Percentiles rank a stretch among this genome's conserved stretches.
Conservation (phyloP, 2,888 invertebrate species). For the Orthosia cruda region DNA sequence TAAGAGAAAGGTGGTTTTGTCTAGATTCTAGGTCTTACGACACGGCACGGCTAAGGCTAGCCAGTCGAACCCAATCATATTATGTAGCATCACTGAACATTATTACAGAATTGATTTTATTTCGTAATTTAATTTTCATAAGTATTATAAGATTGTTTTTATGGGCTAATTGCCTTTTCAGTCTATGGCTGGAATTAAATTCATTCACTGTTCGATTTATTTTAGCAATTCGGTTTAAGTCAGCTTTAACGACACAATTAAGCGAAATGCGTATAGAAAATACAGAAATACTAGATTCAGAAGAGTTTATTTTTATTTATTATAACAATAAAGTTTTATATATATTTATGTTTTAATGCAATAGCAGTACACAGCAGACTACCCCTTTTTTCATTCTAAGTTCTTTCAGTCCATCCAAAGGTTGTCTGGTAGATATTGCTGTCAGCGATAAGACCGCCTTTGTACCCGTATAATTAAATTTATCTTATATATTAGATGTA, state of each 20-base stretch:
- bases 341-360: too few relatives aligned
- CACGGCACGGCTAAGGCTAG: conserved; percentile 63
- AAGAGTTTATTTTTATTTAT: too few relatives aligned
- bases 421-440: too few relatives aligned
- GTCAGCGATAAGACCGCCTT: too few relatives aligned
- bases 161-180: background rate
- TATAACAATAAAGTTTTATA: too few relatives aligned
- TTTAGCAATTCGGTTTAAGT: background rate
- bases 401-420: too few relatives aligned
- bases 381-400: too few relatives aligned
- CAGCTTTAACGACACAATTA: background rate
- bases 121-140: conserved; percentile 1
- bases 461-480: too few relatives aligned
- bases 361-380: too few relatives aligned
- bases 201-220: background rate
- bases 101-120: conserved; percentile 19
- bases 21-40: conserved; percentile 73
- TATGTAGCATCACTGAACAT: conserved; percentile 37
- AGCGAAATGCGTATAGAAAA: conserved; percentile 5
- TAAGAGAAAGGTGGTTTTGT: conserved; percentile 79
- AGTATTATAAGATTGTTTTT: conserved; percentile 6
- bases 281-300: conserved; percentile 5
- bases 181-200: background rate
- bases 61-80: conserved; percentile 34
- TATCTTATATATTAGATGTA: too few relatives aligned